Evolutionary conservation across 2,797 vertebrate species (phyloP).

Genomic region (Hippoglossus hippoglossus): DNA sequence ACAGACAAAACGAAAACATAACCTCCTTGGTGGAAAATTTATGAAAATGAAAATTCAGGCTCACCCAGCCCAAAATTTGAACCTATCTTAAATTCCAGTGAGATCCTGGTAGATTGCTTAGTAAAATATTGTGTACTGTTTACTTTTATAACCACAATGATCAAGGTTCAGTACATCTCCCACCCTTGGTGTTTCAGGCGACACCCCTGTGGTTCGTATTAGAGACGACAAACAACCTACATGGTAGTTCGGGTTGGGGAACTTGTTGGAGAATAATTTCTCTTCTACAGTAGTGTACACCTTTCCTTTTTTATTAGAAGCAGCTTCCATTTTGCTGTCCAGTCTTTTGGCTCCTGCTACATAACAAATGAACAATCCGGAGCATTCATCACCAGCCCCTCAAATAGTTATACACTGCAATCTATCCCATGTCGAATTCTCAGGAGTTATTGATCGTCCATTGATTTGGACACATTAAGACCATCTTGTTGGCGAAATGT

Average conservation of each 20-base stretch:
- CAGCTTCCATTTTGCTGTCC: slow-evolving; percentile 21
- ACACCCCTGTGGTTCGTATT: not conserved
- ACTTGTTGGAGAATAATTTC: not conserved
- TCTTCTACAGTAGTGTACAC: not conserved
- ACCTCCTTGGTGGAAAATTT: no score
- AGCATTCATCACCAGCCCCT: slow-evolving; percentile 38
- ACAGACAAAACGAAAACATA: no score
- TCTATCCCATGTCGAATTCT: slow-evolving; percentile 23
- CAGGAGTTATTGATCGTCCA: slow-evolving; percentile 28
- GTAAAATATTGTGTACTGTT: not conserved
- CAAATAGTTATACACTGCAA: slow-evolving; percentile 26
- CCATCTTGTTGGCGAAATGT: slow-evolving; percentile 13
- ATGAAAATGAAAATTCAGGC: not conserved
- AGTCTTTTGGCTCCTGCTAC: slow-evolving; percentile 17
- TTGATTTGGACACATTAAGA: slow-evolving; percentile 40
- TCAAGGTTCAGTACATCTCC: no score
- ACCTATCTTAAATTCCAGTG: not conserved
- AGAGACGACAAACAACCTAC: not conserved
- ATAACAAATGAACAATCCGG: slow-evolving; percentile 25
- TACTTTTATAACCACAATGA: not conserved
- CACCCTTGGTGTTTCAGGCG: not conserved
- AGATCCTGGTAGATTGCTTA: not conserved
- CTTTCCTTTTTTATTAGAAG: slow-evolving; percentile 12
- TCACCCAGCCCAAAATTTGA: not conserved
- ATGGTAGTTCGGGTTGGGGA: not conserved